phyloP scores from a whole-genome alignment of 1,140 invertebrate genomes.

The Drosophila lowei region DNA sequence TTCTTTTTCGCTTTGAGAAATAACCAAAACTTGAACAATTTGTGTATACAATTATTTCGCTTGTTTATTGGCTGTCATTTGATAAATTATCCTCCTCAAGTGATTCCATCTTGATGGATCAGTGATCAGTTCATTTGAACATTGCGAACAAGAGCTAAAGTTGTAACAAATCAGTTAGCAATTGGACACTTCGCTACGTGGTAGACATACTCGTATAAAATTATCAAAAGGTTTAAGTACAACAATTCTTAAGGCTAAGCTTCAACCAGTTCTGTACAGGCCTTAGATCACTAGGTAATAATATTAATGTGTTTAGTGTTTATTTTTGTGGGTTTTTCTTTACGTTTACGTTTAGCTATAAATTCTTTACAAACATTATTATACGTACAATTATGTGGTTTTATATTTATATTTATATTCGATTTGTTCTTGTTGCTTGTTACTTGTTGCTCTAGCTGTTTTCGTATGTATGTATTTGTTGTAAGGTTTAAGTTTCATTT shows the following conservation, averaged over 20 bases:
- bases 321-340: conserved; percentile 31
- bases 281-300: conserved; percentile 29
- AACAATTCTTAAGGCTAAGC: conserved; percentile 71
- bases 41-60: conserved; percentile 22
- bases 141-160: conserved; percentile 42
- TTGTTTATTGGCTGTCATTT: conserved; percentile 34
- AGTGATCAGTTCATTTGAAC: conserved; percentile 17
- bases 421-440: conserved; percentile 50
- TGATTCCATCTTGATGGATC: conserved; percentile 28
- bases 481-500: background rate
- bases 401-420: conserved; percentile 44
- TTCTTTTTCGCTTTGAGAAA: background rate
- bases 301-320: conserved; percentile 8
- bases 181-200: conserved; percentile 8
- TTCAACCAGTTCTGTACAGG: conserved; percentile 68
- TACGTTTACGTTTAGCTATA: conserved; percentile 22
- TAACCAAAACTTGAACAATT: background rate
- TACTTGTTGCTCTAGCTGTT: conserved; percentile 28
- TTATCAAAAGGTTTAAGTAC: conserved; percentile 56
- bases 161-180: conserved; percentile 36
- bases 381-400: conserved; percentile 15
- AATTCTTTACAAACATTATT: conserved; percentile 48
- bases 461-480: background rate
- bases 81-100: conserved; percentile 14
- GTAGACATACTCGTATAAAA: background rate